Percentiles rank a stretch among this genome's conserved stretches.
These are phyloP conservation scores for Branchipolynoe longqiensis DNA, from an alignment of 2,888 invertebrate genomes.

Conservation along the genomic window DNA sequence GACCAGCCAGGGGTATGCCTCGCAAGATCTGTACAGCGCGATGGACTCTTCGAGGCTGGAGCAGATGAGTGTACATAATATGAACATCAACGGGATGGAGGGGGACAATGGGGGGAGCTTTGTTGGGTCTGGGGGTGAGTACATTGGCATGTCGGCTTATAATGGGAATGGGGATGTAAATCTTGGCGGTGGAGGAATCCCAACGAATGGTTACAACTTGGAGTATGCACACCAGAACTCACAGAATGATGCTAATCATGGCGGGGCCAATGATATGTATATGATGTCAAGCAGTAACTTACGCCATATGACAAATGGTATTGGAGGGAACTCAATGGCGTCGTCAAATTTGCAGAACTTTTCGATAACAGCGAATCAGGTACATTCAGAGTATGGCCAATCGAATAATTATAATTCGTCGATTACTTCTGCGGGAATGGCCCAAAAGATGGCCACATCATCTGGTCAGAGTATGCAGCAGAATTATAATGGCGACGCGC, in stretches of 20 bases:
- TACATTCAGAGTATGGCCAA: constrained; percentile 2
- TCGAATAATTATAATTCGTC: constrained; percentile 17
- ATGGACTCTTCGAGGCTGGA: constrained; percentile 22
- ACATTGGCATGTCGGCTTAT: not conserved
- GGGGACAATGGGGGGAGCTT: constrained; percentile 4
- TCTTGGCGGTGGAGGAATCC: not conserved
- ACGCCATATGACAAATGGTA: constrained; percentile 1
- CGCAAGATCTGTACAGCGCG: constrained; percentile 12
- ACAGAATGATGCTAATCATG: not conserved
- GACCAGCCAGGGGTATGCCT: not conserved
- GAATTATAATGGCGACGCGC: not conserved
- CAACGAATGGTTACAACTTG: not conserved
- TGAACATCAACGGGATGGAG: constrained; percentile 21
- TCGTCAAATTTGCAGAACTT: constrained; percentile 10
- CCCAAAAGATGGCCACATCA: not conserved
- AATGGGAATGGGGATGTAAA: not conserved
- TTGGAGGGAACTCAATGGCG: not conserved
- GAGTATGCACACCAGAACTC: not conserved
- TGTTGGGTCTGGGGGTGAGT: not conserved
- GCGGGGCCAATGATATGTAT: constrained; percentile 5
- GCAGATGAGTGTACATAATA: not conserved
- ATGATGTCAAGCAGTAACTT: constrained; percentile 9
- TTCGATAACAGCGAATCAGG: not conserved
- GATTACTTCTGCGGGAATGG: not conserved
- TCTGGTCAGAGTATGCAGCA: constrained; percentile 20